Conservation (phyloP, 2,797 vertebrate species). For the Botia kubotai region DNA sequence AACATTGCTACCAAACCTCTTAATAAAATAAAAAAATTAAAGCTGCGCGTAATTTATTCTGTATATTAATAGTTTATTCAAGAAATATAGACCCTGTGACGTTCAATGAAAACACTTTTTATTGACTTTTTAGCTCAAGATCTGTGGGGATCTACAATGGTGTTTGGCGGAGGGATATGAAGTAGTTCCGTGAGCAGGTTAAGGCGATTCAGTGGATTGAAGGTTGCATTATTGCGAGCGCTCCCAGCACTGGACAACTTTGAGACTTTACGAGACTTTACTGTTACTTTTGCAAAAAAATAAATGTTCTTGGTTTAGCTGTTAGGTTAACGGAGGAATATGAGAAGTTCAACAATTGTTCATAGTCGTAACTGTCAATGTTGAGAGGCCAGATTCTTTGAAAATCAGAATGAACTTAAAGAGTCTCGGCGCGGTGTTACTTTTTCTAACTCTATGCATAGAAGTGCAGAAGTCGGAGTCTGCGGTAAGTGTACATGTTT, state of each 20-base stretch:
- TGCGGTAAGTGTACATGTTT: constrained; percentile 74
- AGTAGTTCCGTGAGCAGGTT: constrained; percentile 78
- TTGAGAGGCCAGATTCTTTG: constrained; percentile 69
- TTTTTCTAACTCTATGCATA: constrained; percentile 72
- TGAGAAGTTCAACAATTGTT: constrained; percentile 58
- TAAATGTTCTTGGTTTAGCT: constrained; percentile 27
- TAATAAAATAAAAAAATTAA: not conserved
- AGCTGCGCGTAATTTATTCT: not conserved
- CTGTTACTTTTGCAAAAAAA: constrained; percentile 40
- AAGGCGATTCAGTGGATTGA: constrained; percentile 72
- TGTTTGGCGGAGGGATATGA: constrained; percentile 61
- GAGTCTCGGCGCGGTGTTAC: constrained; percentile 66
- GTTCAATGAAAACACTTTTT: not conserved
- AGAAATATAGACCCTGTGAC: not conserved
- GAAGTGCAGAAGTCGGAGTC: constrained; percentile 70
- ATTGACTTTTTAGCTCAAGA: not conserved
- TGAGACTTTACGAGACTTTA: constrained; percentile 62
- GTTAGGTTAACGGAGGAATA: constrained; percentile 56
- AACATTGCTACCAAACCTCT: not conserved
- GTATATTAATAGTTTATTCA: not conserved
- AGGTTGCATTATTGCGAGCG: constrained; percentile 72
- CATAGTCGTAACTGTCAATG: constrained; percentile 63
- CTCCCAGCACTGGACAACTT: constrained; percentile 68
- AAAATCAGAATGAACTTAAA: constrained; percentile 70
- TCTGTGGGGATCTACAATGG: constrained; percentile 45